Evolutionary conservation across 2,888 invertebrate species (phyloP).

Genomic region (Troides aeacus): DNA sequence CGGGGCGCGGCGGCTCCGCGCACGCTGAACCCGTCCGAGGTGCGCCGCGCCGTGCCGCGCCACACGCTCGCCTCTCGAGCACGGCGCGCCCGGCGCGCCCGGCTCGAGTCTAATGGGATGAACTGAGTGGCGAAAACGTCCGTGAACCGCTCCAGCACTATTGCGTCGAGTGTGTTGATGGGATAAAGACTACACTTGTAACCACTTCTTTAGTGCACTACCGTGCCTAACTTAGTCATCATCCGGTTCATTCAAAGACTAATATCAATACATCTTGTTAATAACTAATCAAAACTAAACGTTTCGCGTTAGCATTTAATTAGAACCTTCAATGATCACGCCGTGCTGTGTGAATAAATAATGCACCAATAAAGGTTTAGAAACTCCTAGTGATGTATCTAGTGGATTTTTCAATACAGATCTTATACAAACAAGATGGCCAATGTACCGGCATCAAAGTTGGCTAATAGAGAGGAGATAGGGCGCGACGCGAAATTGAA

Average conservation of each 20-base stretch:
- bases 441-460: constrained; percentile 45
- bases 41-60: constrained; percentile 28
- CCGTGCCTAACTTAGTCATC: not conserved
- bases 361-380: too few relatives aligned
- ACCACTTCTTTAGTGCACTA: not conserved
- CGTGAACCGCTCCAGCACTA: constrained; percentile 26
- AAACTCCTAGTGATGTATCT: too few relatives aligned
- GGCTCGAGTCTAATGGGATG: constrained; percentile 10
- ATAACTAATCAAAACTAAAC: too few relatives aligned
- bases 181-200: constrained; percentile 1
- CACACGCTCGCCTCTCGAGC: constrained; percentile 37
- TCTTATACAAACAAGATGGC: constrained; percentile 24
- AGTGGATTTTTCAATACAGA: constrained; percentile 11
- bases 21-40: constrained; percentile 30
- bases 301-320: too few relatives aligned
- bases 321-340: too few relatives aligned
- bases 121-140: constrained; percentile 27
- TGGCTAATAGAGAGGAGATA: constrained; percentile 71
- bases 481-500: constrained; percentile 74
- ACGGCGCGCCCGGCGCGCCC: constrained; percentile 50
- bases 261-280: too few relatives aligned
- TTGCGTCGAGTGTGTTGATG: constrained; percentile 8
- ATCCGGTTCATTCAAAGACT: not conserved
- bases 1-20: constrained; percentile 22
- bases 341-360: too few relatives aligned